phyloP scores from a whole-genome alignment of 2,888 invertebrate genomes.

The Luffia ferchaultella region DNA sequence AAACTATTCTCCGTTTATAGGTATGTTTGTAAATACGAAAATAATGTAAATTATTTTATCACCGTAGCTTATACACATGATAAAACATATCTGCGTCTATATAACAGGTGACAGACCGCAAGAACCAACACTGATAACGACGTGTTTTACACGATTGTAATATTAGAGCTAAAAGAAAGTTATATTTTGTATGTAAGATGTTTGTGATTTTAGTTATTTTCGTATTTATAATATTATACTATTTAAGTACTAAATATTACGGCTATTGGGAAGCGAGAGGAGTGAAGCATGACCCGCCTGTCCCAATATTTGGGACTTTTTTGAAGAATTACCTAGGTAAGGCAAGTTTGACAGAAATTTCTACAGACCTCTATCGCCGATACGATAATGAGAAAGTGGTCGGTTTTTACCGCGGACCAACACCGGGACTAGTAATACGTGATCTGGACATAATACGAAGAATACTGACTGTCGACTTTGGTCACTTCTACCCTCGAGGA shows the following conservation, averaged over 20 bases:
- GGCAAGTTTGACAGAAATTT: slow-evolving; percentile 7
- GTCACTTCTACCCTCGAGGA: slow-evolving; percentile 29
- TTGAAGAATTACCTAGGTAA: slow-evolving; percentile 2
- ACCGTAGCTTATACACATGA: no score
- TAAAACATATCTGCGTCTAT: no score
- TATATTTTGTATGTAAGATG: slow-evolving; percentile 21
- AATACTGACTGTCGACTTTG: slow-evolving; percentile 28
- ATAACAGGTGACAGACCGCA: no score
- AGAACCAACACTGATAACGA: no score
- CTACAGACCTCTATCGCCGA: slow-evolving; percentile 26
- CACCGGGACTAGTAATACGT: slow-evolving; percentile 33
- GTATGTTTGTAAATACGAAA: no score
- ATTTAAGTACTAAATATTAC: slow-evolving; percentile 15
- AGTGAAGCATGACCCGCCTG: slow-evolving; percentile 13
- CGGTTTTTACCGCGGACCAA: slow-evolving; percentile 33
- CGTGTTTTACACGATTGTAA: no score
- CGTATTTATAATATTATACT: slow-evolving; percentile 6
- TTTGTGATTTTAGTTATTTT: slow-evolving; percentile 26
- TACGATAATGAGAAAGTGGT: slow-evolving; percentile 38
- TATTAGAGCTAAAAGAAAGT: no score
- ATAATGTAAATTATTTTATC: no score
- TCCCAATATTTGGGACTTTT: slow-evolving; percentile 9
- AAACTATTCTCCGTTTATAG: no score
- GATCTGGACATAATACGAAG: slow-evolving; percentile 32
- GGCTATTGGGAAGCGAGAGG: slow-evolving; percentile 19